Percentiles rank a stretch among this genome's conserved stretches.
phyloP scores from a whole-genome alignment of 1,140 invertebrate species.

The Centruroides sculpturatus region DNA sequence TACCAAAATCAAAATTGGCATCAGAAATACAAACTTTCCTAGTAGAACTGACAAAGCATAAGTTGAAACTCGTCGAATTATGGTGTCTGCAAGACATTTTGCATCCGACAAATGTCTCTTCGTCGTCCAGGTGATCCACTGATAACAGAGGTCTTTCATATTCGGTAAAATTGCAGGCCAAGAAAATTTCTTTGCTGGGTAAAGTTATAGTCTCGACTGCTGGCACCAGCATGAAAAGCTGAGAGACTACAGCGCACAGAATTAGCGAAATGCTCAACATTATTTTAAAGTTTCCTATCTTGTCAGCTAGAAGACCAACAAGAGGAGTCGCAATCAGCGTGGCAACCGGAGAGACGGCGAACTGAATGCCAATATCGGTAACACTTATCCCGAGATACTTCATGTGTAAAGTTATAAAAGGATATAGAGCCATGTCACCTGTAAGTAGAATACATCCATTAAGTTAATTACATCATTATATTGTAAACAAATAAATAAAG shows the following conservation, averaged over 20 bases:
- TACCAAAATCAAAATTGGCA: too few relatives aligned
- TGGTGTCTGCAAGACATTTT: too few relatives aligned
- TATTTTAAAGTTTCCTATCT: slow-evolving; percentile 62
- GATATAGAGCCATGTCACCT: slow-evolving; percentile 23
- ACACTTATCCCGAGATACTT: slow-evolving; percentile 61
- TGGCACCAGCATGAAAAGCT: slow-evolving; percentile 38
- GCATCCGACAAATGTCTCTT: too few relatives aligned
- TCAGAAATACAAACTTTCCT: too few relatives aligned
- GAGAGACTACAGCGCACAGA: slow-evolving; percentile 44
- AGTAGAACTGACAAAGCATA: too few relatives aligned
- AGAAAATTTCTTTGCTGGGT: neutral
- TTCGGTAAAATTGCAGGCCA: neutral
- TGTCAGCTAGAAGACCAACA: slow-evolving; percentile 61
- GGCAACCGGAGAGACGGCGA: slow-evolving; percentile 52
- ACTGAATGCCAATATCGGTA: slow-evolving; percentile 71
- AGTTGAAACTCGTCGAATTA: too few relatives aligned
- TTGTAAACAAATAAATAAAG: too few relatives aligned
- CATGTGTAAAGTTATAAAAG: slow-evolving; percentile 72
- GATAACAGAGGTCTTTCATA: neutral
- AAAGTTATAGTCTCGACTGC: neutral
- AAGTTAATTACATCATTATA: too few relatives aligned
- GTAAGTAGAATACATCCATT: neutral
- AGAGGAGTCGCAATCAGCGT: slow-evolving; percentile 54
- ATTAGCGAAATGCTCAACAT: slow-evolving; percentile 49
- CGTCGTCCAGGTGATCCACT: too few relatives aligned